Percentiles rank a stretch among this genome's conserved stretches.
phyloP scores from a whole-genome alignment of 2,797 vertebrate species.

The Thamnophis elegans region DNA sequence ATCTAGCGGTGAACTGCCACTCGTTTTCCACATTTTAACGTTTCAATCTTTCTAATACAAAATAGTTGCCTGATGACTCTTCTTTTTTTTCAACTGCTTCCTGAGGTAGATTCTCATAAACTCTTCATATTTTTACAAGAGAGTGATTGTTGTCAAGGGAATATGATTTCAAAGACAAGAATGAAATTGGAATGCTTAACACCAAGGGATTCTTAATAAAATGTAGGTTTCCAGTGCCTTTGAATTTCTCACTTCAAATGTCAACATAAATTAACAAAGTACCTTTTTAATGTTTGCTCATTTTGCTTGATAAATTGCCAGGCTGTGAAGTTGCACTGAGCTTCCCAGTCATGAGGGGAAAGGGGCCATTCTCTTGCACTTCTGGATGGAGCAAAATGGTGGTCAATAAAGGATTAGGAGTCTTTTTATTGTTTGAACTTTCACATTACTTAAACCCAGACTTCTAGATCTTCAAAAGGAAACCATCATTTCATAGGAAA shows the following conservation, averaged over 20 bases:
- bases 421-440: constrained; percentile 64
- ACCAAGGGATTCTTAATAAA: constrained; percentile 25
- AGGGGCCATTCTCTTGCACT: constrained; percentile 51
- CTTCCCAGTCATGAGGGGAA: constrained; percentile 43
- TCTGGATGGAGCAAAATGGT: constrained; percentile 51
- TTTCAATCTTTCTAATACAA: neutral
- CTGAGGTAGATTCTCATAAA: neutral
- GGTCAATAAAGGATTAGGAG: constrained; percentile 55
- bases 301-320: constrained; percentile 55
- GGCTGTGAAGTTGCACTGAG: constrained; percentile 48
- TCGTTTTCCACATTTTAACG: neutral
- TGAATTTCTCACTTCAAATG: neutral
- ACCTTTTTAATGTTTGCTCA: constrained; percentile 28
- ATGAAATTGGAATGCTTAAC: constrained; percentile 5
- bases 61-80: neutral
- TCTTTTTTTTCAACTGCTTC: too few species aligned
- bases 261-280: constrained; percentile 54
- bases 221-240: constrained; percentile 24
- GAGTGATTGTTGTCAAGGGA: constrained; percentile 16
- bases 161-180: constrained; percentile 21
- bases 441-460: constrained; percentile 51
- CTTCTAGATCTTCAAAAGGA: constrained; percentile 66
- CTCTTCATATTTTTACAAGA: constrained; percentile 1
- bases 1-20: neutral
- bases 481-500: constrained; percentile 57